Evolutionary conservation across 1,140 invertebrate species (phyloP), one percentile per base, ranked within the genome.

Genomic region (Caenorhabditis remanei): DNA sequence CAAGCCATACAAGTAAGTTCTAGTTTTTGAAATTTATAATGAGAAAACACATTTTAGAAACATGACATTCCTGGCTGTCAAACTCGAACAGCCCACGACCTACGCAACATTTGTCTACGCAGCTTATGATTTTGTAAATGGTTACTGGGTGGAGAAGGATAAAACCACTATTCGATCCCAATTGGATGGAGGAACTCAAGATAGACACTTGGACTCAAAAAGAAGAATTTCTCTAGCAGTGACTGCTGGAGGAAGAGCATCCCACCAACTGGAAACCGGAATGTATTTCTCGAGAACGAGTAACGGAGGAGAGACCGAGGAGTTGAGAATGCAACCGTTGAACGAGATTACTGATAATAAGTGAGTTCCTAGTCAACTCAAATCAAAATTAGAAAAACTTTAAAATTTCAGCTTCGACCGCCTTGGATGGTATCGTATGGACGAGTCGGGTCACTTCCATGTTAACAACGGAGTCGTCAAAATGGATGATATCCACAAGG

Each of bases 281-380:
- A 89, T 89, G 88, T 89, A 89, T 48, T 89, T 89, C 75, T 75
- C 87, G 11, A 82, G 84, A n/a, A 88, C 67, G 1, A 89, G 75
- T 56, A 84, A 67, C 46, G 88, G 88, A 58, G 85, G 83, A 84
- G 84, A 89, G 43, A 85, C 89, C 8, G 88, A 88, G 48, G 87
- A 85, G 46, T 41, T 89, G 71, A 85, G 88, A 67, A 87, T 63
- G 58, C 71, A 85, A 24, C 88, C 86, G 19, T 53, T 89, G 56
- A 89, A 89, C 71, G 88, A 89, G 50, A 79, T 88, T 43, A 87
- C 88, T 13, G 86, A 88, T 55, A 89, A 88, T 61, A 89, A 89
- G 88, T 89, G 43, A 32, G 87, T 88, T 41, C 11, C 19, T 82
- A 41, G 19, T 21, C 9, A 11, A 21, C 6, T 24, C 0, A 11